Base-by-base conservation (phyloP, 2,888 invertebrate species). In the Athrips mouffetella region DNA sequence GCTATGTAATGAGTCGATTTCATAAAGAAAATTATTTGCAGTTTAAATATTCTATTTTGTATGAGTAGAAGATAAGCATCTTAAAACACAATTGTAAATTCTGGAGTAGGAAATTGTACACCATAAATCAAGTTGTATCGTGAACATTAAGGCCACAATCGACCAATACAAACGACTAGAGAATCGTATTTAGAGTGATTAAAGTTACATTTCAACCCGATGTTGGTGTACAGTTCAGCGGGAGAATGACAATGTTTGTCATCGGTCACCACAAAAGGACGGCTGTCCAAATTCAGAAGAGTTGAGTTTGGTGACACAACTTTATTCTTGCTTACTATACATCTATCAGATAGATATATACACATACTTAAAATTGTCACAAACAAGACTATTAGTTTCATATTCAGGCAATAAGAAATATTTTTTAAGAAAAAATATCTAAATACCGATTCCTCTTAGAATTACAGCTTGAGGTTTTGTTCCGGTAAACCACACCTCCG, bases 111-210 rank as follows among this genome's bases (percentile, higher is more conserved):
- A 55, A 68, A 67, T 63, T 76, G 74, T 65, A 25, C 57, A 53
- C 56, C 52, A 63, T 84, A 81, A 82, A 84, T 84, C 79, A 83
- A 68, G 70, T 58, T 55, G 58, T 67, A 67, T 68, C 64, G 64
- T 69, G 71, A 65, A 70, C 65, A 67, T 68, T 65, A 63, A 68
- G 69, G 65, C 67, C 68, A 65, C 73, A 76, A 80, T 75, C 74
- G 67, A 70, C 74, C 71, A 71, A 76, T 76, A 72, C 70, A 66
- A 73, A 73, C 76, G 74, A 76, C 74, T 76, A 73, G 72, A 64
- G 64, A 70, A 75, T 70, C 77, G 80, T 77, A 74, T n/a, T n/a
- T 80, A 73, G 84, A 86, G 84, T 79, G 67, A 85, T 86, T 83
- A 86, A 86, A 86, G 81, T 83, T 70, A 76, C 83, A 83, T 86